A percentile compares a stretch with the other conserved stretches of the same genome.
Conservation (phyloP, 37 sponge, comb jelly and placozoan species). For the Corticium candelabrum region DNA sequence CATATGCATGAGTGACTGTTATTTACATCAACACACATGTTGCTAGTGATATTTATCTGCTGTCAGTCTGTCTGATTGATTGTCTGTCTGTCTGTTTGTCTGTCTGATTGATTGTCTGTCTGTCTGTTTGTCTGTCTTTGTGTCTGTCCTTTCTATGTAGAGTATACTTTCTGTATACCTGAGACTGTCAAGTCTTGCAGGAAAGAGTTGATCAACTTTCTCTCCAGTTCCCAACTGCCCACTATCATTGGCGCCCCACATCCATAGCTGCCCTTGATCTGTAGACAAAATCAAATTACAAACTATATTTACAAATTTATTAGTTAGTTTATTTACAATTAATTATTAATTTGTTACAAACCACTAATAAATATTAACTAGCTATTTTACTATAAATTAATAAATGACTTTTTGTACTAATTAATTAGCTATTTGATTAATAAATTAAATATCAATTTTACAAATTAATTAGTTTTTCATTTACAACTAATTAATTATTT, state of each 20-base stretch:
- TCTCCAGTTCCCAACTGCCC: slow-evolving; percentile 71
- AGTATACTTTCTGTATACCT: too few species aligned
- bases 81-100: too few species aligned
- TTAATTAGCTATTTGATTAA: neutral
- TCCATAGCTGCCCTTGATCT: slow-evolving; percentile 41
- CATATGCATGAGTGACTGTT: neutral
- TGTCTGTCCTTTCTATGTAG: too few species aligned
- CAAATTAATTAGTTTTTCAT: neutral
- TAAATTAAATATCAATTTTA: neutral
- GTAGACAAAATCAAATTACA: neutral
- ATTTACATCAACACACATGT: too few species aligned
- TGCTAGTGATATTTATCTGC: too few species aligned
- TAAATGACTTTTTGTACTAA: neutral
- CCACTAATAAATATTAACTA: neutral
- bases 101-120: too few species aligned
- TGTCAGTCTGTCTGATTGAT: too few species aligned
- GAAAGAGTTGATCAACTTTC: slow-evolving; percentile 2
- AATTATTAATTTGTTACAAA: neutral
- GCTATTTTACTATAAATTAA: neutral
- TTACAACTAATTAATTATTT: too few species aligned
- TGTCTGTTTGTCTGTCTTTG: too few species aligned
- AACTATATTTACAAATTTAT: too few species aligned
- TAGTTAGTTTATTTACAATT: neutral
- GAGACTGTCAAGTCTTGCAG: neutral
- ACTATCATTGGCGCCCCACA: slow-evolving; percentile 64